Conservation (phyloP, 2,888 invertebrate species). For the Pseudeuparius sepicola region DNA sequence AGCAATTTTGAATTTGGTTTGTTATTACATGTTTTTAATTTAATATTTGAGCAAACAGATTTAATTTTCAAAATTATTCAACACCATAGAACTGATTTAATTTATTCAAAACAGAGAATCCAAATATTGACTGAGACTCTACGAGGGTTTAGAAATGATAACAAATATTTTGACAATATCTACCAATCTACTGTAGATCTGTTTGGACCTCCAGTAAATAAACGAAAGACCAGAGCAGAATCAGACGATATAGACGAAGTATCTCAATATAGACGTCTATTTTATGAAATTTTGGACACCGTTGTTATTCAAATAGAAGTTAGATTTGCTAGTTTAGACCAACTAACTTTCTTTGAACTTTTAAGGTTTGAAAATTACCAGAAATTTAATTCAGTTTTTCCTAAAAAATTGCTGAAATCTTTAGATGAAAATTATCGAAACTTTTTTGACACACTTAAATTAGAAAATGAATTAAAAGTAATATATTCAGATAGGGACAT, state of each 20-base stretch:
- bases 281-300: conserved; percentile 6
- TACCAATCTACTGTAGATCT: conserved; percentile 1
- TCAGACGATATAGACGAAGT: too few species aligned
- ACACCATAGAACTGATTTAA: neutral
- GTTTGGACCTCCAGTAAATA: neutral
- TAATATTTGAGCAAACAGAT: conserved; percentile 2
- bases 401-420: too few species aligned
- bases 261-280: conserved; percentile 1
- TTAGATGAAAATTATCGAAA: too few species aligned
- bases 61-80: conserved; percentile 1
- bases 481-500: neutral
- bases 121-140: neutral
- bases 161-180: neutral
- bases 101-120: neutral
- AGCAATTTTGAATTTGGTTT: conserved; percentile 2
- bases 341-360: conserved; percentile 8
- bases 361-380: neutral
- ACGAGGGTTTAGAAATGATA: neutral
- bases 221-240: neutral
- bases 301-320: conserved; percentile 8
- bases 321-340: conserved; percentile 5
- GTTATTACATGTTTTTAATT: conserved; percentile 1
- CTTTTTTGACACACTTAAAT: neutral
- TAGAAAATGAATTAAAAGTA: conserved; percentile 3
- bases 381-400: neutral